These are phyloP conservation scores for Trematomus loennbergii DNA, from an alignment of 2,113 vertebrate species.

Conservation along the genomic window DNA sequence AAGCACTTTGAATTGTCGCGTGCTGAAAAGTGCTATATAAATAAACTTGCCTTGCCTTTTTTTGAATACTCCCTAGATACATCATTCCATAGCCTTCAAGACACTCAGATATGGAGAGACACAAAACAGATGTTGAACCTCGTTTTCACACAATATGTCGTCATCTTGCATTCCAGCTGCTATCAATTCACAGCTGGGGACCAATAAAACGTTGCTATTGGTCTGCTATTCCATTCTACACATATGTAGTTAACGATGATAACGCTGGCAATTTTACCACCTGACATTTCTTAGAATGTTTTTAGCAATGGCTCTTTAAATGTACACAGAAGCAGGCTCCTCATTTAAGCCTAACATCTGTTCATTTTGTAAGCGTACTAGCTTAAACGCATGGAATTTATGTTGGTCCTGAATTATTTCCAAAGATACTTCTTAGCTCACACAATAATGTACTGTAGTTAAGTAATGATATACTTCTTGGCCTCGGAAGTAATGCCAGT, in stretches of 20 bases:
- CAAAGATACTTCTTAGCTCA: background rate
- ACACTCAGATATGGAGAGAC: conserved; percentile 1
- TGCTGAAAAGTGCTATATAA: too few species aligned
- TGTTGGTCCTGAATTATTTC: background rate
- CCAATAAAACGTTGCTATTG: too few species aligned
- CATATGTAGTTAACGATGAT: background rate
- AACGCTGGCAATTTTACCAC: background rate
- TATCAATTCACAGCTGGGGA: background rate
- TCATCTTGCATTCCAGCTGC: background rate
- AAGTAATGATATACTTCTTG: too few species aligned
- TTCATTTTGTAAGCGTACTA: background rate
- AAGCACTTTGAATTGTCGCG: too few species aligned
- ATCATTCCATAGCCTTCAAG: background rate
- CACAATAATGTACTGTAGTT: background rate
- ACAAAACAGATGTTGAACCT: conserved; percentile 16
- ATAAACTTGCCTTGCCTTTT: background rate
- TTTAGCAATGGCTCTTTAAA: background rate
- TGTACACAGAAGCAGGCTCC: background rate
- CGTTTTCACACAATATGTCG: background rate
- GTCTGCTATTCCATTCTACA: too few species aligned
- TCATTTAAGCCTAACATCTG: background rate
- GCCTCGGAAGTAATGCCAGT: too few species aligned
- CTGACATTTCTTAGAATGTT: background rate
- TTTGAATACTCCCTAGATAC: background rate
- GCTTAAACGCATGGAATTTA: background rate